Conservation (phyloP, 1,140 invertebrate genomes). For the Trichonephila clavata region DNA sequence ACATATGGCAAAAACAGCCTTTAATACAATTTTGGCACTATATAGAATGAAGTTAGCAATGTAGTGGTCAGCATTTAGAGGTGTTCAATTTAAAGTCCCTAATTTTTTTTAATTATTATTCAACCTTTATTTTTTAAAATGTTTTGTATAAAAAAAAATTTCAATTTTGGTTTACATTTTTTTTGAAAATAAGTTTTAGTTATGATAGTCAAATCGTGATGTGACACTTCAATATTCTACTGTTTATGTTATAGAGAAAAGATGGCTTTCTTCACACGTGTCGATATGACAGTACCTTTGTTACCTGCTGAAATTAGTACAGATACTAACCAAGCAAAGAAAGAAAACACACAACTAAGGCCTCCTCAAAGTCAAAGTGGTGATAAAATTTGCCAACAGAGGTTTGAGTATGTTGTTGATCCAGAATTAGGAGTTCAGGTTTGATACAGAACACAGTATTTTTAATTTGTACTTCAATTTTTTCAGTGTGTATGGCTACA, state of each 20-base stretch:
- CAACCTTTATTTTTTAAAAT: no score
- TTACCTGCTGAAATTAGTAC: conserved; percentile 66
- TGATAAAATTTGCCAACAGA: conserved; percentile 39
- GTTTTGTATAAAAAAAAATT: no score
- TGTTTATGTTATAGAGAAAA: conserved; percentile 87
- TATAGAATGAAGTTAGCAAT: no score
- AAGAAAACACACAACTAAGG: conserved; percentile 38
- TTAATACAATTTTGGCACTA: no score
- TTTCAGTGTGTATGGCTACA: conserved; percentile 39
- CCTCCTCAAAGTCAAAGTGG: neutral
- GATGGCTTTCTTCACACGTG: conserved; percentile 95
- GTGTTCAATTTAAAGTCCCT: no score
- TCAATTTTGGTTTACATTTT: no score
- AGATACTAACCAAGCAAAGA: conserved; percentile 39
- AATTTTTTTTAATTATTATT: no score
- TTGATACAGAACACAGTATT: conserved; percentile 65
- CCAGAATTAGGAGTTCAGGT: conserved; percentile 78
- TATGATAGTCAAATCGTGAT: no score
- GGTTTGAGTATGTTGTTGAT: conserved; percentile 78
- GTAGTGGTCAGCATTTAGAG: no score
- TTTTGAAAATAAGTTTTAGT: neutral
- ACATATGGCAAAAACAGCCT: no score
- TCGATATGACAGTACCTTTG: conserved; percentile 70
- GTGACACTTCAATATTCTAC: neutral
- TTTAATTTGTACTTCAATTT: conserved; percentile 37